Base-by-base conservation (phyloP, 2,888 invertebrate species). In the Dorcus hopei region DNA sequence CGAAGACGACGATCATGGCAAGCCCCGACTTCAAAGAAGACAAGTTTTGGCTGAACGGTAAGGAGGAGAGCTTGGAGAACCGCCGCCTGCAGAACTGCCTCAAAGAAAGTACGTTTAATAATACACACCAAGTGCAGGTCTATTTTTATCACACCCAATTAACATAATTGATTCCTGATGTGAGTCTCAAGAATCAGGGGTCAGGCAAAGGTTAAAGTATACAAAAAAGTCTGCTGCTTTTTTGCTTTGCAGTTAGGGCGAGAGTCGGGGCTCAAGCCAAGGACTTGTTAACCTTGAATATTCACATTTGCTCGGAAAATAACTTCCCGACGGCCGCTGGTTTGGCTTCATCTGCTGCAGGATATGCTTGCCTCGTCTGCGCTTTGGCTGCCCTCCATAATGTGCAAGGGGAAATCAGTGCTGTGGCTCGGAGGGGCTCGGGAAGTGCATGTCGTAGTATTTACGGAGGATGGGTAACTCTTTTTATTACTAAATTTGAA, bases 261-360 rank as follows among this genome's bases (percentile, higher is more conserved):
- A 64, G 71, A 80, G 65, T 79, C 81, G 1, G 71, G 76, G 60
- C 66, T 68, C 33, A 62, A 63, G 47, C 73, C 76, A 57, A 77
- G 80, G 59, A 80, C 83, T 59, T 73, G 8, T 11, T 86, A 8
- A 77, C 82, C 11, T 91, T 89, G 88, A 89, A 91, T 72, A 74
- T 95, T 40, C 90, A 88, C 67, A 87, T 95, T 68, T 91, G 90
- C 74, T 95, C 95, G 0, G 88, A 88, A 73, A 99, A 99, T 77
- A 98, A 98, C 81, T 99, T 99, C 74, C 99, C 99, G 9, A 98
- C 98, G 3, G 97, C 97, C 3, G 97, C 98, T 55, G 99, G 99
- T 0, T 81, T 99, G 49, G 99, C 99, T 0, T 98, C 97, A 1
- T 97, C 97, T 57, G 98, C 99, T 26, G 97, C 99, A 42, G 99